Conservation (phyloP, 2,113 vertebrate genomes). For the Glareola pratincola region DNA sequence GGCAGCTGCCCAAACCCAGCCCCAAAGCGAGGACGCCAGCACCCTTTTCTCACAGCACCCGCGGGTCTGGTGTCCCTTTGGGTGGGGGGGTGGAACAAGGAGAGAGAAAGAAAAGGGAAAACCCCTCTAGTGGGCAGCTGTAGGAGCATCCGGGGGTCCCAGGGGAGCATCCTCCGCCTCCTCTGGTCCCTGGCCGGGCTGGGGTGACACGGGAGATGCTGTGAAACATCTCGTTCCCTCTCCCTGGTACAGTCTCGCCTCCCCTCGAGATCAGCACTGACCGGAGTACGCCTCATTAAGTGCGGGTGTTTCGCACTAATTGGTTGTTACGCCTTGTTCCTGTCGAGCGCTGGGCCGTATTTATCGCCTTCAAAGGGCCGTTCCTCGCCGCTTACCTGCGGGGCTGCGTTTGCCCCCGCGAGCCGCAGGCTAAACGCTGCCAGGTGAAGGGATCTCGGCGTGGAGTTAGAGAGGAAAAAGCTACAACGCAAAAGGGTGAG, state of each 20-base stretch:
- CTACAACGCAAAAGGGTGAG: background rate
- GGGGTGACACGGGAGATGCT: background rate
- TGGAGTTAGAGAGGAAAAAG: too few relatives aligned
- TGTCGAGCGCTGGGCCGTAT: rapidly evolving
- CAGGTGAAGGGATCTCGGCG: background rate
- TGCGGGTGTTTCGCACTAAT: background rate
- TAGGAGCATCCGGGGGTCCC: too few relatives aligned
- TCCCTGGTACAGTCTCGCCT: background rate
- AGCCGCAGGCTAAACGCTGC: background rate
- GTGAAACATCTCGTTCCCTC: background rate
- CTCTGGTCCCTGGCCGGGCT: too few relatives aligned
- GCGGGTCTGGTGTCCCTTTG: background rate
- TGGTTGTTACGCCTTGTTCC: background rate
- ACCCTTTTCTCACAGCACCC: background rate
- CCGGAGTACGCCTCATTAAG: background rate
- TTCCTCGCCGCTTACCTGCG: background rate
- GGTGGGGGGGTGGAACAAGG: background rate
- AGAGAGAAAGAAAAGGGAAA: background rate
- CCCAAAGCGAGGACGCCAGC: rapidly evolving
- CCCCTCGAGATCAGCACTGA: background rate
- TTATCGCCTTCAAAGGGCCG: rapidly evolving
- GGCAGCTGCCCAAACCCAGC: background rate
- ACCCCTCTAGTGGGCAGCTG: background rate
- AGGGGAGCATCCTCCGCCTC: background rate
- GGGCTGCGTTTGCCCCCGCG: background rate